Conservation (phyloP, 2,113 vertebrate species). For the Vimba vimba region DNA sequence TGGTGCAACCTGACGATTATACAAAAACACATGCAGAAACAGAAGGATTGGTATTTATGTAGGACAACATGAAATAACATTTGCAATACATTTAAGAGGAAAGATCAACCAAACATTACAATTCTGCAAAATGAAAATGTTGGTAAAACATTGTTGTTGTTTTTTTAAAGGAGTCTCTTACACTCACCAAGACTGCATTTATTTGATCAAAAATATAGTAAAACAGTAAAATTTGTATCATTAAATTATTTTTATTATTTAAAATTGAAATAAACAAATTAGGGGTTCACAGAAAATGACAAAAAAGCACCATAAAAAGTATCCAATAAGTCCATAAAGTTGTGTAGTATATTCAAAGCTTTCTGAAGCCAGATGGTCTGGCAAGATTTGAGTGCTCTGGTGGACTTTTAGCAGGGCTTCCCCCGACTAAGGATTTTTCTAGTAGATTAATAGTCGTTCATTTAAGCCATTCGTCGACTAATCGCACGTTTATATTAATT, state of each 20-base stretch:
- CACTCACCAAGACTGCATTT: not conserved
- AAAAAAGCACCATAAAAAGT: not conserved
- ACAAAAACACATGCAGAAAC: not conserved
- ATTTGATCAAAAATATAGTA: not conserved
- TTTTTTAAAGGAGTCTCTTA: not conserved
- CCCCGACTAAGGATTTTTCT: no score
- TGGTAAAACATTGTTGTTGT: not conserved
- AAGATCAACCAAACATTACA: not conserved
- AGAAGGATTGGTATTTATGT: not conserved
- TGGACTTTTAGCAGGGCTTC: not conserved
- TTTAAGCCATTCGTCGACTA: no score
- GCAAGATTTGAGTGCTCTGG: not conserved
- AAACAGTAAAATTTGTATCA: not conserved
- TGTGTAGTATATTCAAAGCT: not conserved
- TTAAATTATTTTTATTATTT: not conserved
- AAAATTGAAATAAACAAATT: not conserved
- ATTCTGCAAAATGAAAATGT: not conserved
- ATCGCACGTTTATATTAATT: no score
- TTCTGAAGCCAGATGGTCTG: not conserved
- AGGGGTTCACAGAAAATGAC: not conserved
- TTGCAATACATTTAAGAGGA: not conserved
- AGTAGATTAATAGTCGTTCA: no score
- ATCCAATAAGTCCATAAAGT: no score
- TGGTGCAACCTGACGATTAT: conserved; percentile 1
- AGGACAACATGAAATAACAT: not conserved